Base-by-base conservation (phyloP, 2,113 vertebrate species). In the Rafetus swinhoei region DNA sequence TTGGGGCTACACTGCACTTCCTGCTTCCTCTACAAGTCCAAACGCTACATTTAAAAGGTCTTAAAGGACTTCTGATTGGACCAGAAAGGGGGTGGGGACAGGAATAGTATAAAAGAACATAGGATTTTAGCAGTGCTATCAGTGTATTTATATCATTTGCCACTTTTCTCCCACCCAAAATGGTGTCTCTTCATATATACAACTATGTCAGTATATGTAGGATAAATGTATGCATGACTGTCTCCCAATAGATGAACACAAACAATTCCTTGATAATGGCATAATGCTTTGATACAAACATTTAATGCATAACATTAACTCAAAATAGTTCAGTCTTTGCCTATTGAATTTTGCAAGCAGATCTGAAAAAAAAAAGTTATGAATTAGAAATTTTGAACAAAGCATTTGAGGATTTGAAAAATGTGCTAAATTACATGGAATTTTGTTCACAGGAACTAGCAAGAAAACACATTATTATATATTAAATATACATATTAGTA, bases 131-230 rank as follows among this genome's bases (percentile, higher is more conserved):
- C 77, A 72, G 69, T 4, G 50, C 2, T 55, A 13, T 11, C 22
- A 39, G 25, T 2, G 25, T 82, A 65, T 35, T 91, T 79, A 39
- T 27, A 21, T 4, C 56, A 56, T 2, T 16, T 85, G 39, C 2
- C 19, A 24, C n/a, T 90, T 93, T 86, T 57, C 53, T 54, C 59
- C 52, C 10, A 24, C 3, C 35, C 22, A 14, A 91, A 90, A 82
- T 35, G 1, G 80, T 32, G 3, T 9, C 60, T 91, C 84, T 76
- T 76, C 39, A 76, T 13, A 22, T 22, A 39, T 22, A 35, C 69
- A 74, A 16, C 21, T 74, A 22, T 74, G 11, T 45, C 22, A 39
- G n/a, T 74, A 39, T 76, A 76, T 39, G 72, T 45, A 76, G 39
- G 35, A 76, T 76, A 24, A 76, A 45, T 45, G 21, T 24, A 0